These are phyloP conservation scores for Drosophila acutilabella DNA, from an alignment of 2,888 invertebrate genomes.

Conservation along the genomic window DNA sequence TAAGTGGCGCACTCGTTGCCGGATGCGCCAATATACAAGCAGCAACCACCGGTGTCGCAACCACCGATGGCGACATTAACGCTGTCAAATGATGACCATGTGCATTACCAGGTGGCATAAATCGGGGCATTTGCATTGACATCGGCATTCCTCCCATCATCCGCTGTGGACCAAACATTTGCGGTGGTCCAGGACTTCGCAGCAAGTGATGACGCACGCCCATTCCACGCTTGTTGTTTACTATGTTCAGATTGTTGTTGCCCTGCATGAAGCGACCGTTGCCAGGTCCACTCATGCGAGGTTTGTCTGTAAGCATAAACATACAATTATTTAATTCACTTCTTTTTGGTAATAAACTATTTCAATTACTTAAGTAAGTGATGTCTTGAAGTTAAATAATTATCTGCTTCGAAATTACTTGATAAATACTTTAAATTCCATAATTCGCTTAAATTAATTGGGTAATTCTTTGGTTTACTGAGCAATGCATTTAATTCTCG, in stretches of 20 bases:
- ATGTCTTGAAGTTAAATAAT: too few species aligned
- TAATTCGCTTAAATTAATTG: too few species aligned
- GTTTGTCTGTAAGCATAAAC: conserved; percentile 64
- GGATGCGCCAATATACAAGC: conserved; percentile 32
- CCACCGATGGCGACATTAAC: conserved; percentile 39
- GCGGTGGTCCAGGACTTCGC: conserved; percentile 68
- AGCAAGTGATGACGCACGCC: conserved; percentile 74
- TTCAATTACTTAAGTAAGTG: too few species aligned
- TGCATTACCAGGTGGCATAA: conserved; percentile 79
- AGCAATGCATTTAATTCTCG: too few species aligned
- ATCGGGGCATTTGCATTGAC: conserved; percentile 72
- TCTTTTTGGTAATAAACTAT: too few species aligned
- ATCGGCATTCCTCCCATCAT: conserved; percentile 68
- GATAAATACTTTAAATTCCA: too few species aligned
- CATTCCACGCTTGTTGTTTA: conserved; percentile 42
- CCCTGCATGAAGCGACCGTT: conserved; percentile 74
- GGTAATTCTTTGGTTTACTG: too few species aligned
- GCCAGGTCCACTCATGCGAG: conserved; percentile 52
- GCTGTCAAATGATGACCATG: conserved; percentile 41
- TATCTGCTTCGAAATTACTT: too few species aligned
- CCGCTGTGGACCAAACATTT: conserved; percentile 59
- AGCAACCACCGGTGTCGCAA: conserved; percentile 45
- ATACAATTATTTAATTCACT: too few species aligned
- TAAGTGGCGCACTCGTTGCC: conserved; percentile 19
- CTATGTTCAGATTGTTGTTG: conserved; percentile 49